These are phyloP conservation scores for Spisula subtruncata DNA, from an alignment of 2,888 invertebrate species.

Conservation along the genomic window DNA sequence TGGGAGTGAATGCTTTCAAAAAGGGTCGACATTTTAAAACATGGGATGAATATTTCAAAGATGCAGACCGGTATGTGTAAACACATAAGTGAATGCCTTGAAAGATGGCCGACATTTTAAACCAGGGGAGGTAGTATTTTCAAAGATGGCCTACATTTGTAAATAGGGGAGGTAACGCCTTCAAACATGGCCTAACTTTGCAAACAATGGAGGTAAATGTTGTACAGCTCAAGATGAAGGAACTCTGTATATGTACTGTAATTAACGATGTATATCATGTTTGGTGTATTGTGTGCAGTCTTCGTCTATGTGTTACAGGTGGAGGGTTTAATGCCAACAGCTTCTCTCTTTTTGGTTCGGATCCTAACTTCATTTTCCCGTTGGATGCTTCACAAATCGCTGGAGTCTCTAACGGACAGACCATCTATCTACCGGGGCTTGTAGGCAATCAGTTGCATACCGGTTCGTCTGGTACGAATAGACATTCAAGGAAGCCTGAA, in stretches of 20 bases:
- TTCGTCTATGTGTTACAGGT: slow-evolving; percentile 57
- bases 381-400: slow-evolving; percentile 51
- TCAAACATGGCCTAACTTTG: too few species aligned
- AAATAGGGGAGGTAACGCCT: too few species aligned
- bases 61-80: too few species aligned
- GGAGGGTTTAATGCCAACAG: slow-evolving; percentile 48
- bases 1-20: too few species aligned
- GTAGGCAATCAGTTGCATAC: slow-evolving; percentile 31
- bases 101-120: too few species aligned
- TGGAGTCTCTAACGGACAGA: slow-evolving; percentile 45
- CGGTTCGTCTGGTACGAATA: slow-evolving; percentile 32
- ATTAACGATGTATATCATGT: not conserved
- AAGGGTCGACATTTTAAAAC: too few species aligned
- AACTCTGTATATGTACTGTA: not conserved
- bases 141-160: too few species aligned
- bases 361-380: slow-evolving; percentile 17
- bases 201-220: too few species aligned
- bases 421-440: slow-evolving; percentile 47
- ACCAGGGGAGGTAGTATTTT: too few species aligned
- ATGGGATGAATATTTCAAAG: too few species aligned
- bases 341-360: slow-evolving; percentile 35
- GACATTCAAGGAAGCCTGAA: not conserved
- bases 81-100: too few species aligned
- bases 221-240: too few species aligned
- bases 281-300: not conserved